Evolutionary conservation across 2,113 vertebrate genomes (phyloP).

Genomic region (Tapirus terrestris): DNA sequence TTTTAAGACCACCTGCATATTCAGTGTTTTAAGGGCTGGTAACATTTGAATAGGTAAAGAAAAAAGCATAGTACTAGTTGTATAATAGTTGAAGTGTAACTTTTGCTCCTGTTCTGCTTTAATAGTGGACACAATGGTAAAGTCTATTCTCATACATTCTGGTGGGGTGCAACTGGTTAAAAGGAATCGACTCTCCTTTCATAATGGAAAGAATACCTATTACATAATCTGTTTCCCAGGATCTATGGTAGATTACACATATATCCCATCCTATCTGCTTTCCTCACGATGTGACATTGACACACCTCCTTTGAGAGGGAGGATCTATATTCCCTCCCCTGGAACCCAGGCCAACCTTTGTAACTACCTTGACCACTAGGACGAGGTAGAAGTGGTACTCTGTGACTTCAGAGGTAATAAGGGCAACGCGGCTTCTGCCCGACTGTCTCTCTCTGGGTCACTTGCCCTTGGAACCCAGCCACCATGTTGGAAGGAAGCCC

Average conservation of each 20-base stretch:
- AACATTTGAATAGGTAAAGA: background rate
- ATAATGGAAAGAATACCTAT: background rate
- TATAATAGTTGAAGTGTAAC: background rate
- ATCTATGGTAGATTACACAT: background rate
- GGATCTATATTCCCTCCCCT: background rate
- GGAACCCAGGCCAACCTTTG: background rate
- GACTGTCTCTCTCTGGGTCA: background rate
- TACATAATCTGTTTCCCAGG: background rate
- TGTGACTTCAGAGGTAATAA: background rate
- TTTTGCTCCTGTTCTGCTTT: background rate
- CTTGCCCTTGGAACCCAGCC: background rate
- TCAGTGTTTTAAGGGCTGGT: too few relatives aligned
- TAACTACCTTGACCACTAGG: background rate
- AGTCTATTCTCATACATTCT: background rate
- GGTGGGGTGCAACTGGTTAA: background rate
- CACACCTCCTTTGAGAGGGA: rapidly evolving
- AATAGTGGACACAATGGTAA: rapidly evolving
- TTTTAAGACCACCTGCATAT: background rate
- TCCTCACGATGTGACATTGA: background rate
- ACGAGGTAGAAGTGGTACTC: rapidly evolving
- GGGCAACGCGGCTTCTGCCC: background rate
- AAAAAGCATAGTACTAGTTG: background rate
- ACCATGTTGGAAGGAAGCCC: background rate
- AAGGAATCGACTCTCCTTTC: background rate
- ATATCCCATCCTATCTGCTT: background rate